A percentile compares a stretch with the other conserved stretches of the same genome.
These are phyloP conservation scores for Drosophila melanosoma DNA, from an alignment of 2,888 invertebrate species.

Conservation along the genomic window DNA sequence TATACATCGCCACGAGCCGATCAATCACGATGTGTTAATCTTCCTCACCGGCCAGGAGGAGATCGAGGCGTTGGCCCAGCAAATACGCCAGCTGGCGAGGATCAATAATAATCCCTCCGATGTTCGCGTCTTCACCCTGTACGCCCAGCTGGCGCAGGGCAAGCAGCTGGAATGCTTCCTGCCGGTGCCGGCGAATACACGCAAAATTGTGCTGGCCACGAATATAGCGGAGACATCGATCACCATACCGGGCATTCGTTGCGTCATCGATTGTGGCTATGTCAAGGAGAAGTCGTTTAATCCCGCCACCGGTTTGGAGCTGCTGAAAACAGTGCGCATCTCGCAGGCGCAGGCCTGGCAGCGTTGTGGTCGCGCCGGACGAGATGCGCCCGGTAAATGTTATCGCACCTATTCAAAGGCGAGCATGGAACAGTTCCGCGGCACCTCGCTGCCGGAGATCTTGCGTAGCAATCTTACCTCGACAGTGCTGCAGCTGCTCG, in stretches of 20 bases:
- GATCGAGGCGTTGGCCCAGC: slow-evolving; percentile 93
- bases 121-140: slow-evolving; percentile 93
- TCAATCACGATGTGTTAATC: slow-evolving; percentile 94
- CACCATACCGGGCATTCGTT: slow-evolving; percentile 96
- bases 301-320: slow-evolving; percentile 92
- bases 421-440: slow-evolving; percentile 90
- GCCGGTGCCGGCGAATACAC: slow-evolving; percentile 88
- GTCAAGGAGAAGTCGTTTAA: slow-evolving; percentile 96
- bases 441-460: slow-evolving; percentile 94
- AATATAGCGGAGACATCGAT: slow-evolving; percentile 99
- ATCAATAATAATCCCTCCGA: slow-evolving; percentile 87
- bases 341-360: slow-evolving; percentile 98
- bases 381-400: slow-evolving; percentile 93
- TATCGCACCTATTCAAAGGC: slow-evolving; percentile 93
- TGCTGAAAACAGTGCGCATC: slow-evolving; percentile 91
- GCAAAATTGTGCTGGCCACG: slow-evolving; percentile 97
- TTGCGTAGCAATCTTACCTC: slow-evolving; percentile 88
- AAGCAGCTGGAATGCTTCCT: slow-evolving; percentile 96
- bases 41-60: slow-evolving; percentile 99
- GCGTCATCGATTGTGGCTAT: slow-evolving; percentile 96
- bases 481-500: slow-evolving; percentile 90
- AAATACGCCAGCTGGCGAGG: slow-evolving; percentile 89
- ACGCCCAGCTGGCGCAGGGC: slow-evolving; percentile 94
- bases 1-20: slow-evolving; percentile 92
- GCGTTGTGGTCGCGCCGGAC: slow-evolving; percentile 95